Evolutionary conservation across 2,113 vertebrate genomes (phyloP).

Genomic region (Okapia johnstoni): DNA sequence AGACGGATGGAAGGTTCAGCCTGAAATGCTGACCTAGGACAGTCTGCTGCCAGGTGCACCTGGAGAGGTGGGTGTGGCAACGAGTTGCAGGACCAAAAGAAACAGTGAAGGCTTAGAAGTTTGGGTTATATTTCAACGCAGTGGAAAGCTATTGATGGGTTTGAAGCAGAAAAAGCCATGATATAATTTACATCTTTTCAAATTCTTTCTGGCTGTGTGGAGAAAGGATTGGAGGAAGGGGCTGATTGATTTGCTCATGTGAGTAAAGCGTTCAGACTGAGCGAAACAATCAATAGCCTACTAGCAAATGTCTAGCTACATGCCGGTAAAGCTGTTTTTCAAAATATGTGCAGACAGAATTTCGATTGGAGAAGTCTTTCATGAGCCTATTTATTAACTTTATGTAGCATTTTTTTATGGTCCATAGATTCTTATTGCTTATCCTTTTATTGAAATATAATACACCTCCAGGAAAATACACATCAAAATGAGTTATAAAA

Average conservation of each 20-base stretch:
- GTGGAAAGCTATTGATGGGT: not conserved
- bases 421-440: not conserved
- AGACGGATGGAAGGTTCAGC: not conserved
- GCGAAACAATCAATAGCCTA: not conserved
- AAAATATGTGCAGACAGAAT: not conserved
- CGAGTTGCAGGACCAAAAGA: not conserved
- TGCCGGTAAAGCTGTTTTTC: not conserved
- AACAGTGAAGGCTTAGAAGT: not conserved
- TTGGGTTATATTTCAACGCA: not conserved
- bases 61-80: accelerated
- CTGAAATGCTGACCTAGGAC: not conserved
- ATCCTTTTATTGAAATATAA: not conserved
- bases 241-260: not conserved
- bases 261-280: not conserved
- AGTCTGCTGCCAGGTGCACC: not conserved
- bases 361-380: not conserved
- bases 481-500: not conserved
- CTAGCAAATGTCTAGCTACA: not conserved
- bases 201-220: not conserved
- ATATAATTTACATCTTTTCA: not conserved
- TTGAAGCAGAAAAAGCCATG: not conserved
- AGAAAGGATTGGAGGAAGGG: not conserved
- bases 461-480: not conserved
- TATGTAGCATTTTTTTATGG: not conserved
- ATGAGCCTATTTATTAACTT: not conserved